Evolutionary conservation across 2,888 invertebrate species (phyloP), one percentile per base, ranked within the genome.

Genomic region (Sphaeridia pumilis): DNA sequence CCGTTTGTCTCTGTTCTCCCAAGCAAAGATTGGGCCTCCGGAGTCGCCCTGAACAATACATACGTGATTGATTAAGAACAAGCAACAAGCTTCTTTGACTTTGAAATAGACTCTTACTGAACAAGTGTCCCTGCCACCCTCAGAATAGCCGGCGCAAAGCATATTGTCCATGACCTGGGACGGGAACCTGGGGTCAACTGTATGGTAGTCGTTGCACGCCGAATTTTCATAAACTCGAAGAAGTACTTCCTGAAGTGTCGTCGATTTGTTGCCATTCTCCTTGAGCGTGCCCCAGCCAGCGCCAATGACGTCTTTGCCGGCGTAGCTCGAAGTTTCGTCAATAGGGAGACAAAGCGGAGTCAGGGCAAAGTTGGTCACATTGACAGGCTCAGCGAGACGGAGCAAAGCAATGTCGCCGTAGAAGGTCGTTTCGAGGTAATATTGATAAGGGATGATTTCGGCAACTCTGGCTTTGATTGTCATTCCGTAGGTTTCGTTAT

Each of bases 81-180:
- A 21, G 12, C 3, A 12, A 47, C 25, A 7, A 21, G 36, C 21
- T 25, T 22, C 48, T 45, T 48, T 54, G 31, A 46, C 28, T 22
- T 10, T n/a, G 10, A 20, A 38, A 5, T 48, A 41, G 20, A 24
- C 10, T 7, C 7, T 55, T 27, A 53, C 58, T n/a, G 59, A 52
- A 49, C 61, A 61, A n/a, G 62, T 64, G 25, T 62, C 64, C 3
- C 60, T 38, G 3, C 64, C 64, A 4, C 64, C 64, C 49, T 64
- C 62, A 0, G 64, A 46, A 31, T 59, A 64, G 3, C 64, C 64
- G 20, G 54, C 56, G 47, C 53, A 58, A 17, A 60, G 36, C 60
- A 62, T 64, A 31, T 59, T 64, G n/a, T 64, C 60, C 21, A 59
- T 59, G 22, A 62, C 60, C 55, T 64, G 64, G 3, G 55, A 58